Base-by-base conservation (phyloP, 2,797 vertebrate species). In the Ambastaia sidthimunki region DNA sequence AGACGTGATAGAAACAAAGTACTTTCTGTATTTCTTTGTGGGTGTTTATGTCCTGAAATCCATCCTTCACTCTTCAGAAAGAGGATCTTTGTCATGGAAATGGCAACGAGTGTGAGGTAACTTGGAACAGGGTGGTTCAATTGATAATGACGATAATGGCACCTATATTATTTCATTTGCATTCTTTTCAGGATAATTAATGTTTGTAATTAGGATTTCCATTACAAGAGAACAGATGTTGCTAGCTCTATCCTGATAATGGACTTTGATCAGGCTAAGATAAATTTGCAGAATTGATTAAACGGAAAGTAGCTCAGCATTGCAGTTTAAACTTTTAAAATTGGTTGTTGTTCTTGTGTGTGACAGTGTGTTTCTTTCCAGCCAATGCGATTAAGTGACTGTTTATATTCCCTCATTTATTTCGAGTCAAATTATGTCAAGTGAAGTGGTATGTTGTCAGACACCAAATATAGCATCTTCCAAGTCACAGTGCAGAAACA, bases 211-310 rank as follows among this genome's bases (percentile, higher is more conserved):
- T 92, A 93, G 91, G 91, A 91, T 91, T 92, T 90, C 82, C 87
- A 92, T 94, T 92, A 91, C 89, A 91, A 92, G 87, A 68, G 84
- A 91, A 88, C 92, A 93, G 93, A 92, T 94, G 92, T 89, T 92
- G 90, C 90, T 91, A 89, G 91, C 89, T 84, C 85, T 87, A 89
- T 87, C 91, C 90, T 90, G 90, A 92, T 93, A 92, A 92, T 91
- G 88, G 91, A 91, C 90, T 93, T 88, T 89, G 92, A 93, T 94
- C 87, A 76, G 90, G 90, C 89, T 85, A 84, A 89, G 92, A 93
- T 92, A 91, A 90, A 92, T 91, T 85, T 88, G 86, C 90, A 89
- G 86, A 91, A 90, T 88, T 92, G 89, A 93, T 91, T 91, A 89
- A 89, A 86, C 90, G 89, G 86, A 86, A 80, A 90, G 87, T 41